phyloP scores from a whole-genome alignment of 2,797 vertebrate species.

The Phataginus tricuspis region DNA sequence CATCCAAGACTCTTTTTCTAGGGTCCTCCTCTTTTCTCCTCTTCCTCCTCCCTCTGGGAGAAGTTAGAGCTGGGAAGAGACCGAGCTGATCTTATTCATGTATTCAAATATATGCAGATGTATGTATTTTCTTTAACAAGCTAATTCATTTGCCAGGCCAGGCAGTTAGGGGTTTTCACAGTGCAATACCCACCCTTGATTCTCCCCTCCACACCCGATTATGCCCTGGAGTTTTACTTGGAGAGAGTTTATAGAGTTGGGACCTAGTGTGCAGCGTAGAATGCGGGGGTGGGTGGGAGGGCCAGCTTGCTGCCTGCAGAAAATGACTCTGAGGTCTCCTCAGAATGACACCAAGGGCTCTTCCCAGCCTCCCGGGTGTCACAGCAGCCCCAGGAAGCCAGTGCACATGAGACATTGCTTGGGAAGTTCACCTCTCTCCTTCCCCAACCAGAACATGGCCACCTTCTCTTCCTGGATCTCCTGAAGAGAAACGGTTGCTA shows the following conservation, averaged over 20 bases:
- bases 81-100: constrained; percentile 59
- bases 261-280: neutral
- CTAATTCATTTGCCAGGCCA: constrained; percentile 75
- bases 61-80: constrained; percentile 37
- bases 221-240: constrained; percentile 50
- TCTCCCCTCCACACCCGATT: constrained; percentile 31
- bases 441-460: accelerated
- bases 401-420: neutral
- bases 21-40: neutral
- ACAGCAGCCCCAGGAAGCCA: neutral
- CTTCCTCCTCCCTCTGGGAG: neutral
- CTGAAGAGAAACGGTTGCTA: neutral
- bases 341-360: neutral
- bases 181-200: constrained; percentile 57
- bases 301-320: neutral
- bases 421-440: neutral
- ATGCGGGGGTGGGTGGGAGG: too few relatives aligned
- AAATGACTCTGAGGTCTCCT: neutral
- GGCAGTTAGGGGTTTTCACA: constrained; percentile 61
- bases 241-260: neutral
- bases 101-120: constrained; percentile 79
- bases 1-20: neutral
- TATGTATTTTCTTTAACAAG: constrained; percentile 77
- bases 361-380: neutral
- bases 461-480: neutral